Evolutionary conservation across 1,140 invertebrate genomes (phyloP).

Genomic region (Aphelenchoides besseyi): DNA sequence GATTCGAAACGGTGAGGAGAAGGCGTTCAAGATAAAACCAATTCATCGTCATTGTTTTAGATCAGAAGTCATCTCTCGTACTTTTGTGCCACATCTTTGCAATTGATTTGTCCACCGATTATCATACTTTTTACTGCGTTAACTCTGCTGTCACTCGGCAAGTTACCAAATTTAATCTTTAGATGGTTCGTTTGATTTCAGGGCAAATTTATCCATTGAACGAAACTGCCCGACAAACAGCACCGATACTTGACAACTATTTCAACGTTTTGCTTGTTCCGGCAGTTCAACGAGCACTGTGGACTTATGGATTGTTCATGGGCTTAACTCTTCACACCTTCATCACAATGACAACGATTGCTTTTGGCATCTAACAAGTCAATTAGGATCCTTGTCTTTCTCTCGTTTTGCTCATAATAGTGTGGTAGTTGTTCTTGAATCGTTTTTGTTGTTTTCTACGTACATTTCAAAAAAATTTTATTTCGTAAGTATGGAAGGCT

Average conservation of each 20-base stretch:
- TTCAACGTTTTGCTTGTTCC: slow-evolving; percentile 1
- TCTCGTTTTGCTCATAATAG: too few relatives aligned
- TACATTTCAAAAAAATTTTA: too few relatives aligned
- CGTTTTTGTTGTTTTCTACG: too few relatives aligned
- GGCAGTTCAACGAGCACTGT: slow-evolving; percentile 3
- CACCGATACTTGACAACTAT: not conserved
- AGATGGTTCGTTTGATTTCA: slow-evolving; percentile 12
- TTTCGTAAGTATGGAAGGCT: too few relatives aligned
- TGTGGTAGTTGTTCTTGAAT: too few relatives aligned
- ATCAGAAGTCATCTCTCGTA: slow-evolving; percentile 34
- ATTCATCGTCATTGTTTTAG: slow-evolving; percentile 9
- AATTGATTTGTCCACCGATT: slow-evolving; percentile 31
- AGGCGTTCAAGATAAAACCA: not conserved
- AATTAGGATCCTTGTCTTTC: slow-evolving; percentile 4
- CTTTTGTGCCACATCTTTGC: slow-evolving; percentile 33
- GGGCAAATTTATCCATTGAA: slow-evolving; percentile 15
- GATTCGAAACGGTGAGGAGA: slow-evolving; percentile 30
- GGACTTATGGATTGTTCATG: not conserved
- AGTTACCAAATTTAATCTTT: slow-evolving; percentile 1
- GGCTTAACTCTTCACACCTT: not conserved
- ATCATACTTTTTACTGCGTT: slow-evolving; percentile 32
- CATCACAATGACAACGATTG: not conserved
- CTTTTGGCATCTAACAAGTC: not conserved
- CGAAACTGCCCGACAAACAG: not conserved
- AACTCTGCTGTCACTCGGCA: slow-evolving; percentile 18